Evolutionary conservation across 2,797 vertebrate species (phyloP).

Genomic region (Lepus townsendii): DNA sequence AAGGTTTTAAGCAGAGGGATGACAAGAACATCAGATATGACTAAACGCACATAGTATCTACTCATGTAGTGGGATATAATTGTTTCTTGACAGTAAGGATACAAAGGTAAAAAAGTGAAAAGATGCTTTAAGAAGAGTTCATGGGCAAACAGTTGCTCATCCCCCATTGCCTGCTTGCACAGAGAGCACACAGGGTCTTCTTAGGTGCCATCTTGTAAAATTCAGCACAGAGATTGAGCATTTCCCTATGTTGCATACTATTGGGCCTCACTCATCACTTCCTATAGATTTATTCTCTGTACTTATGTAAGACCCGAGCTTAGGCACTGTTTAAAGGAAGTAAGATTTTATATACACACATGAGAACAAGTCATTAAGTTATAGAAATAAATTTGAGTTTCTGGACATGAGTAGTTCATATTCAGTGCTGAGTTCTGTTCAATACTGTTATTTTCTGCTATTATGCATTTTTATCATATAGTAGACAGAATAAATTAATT

Average conservation of each 20-base stretch:
- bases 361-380: background rate
- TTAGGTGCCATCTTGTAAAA: background rate
- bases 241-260: background rate
- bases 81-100: constrained; percentile 48
- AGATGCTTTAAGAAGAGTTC: background rate
- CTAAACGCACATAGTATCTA: background rate
- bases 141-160: background rate
- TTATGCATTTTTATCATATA: background rate
- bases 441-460: background rate
- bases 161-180: background rate
- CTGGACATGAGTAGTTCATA: background rate
- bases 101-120: background rate
- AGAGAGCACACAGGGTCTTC: background rate
- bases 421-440: background rate
- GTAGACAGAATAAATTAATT: background rate
- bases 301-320: background rate
- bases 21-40: constrained; percentile 13
- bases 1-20: constrained; percentile 30
- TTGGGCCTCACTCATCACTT: background rate
- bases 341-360: background rate
- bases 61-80: background rate
- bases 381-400: constrained; percentile 11
- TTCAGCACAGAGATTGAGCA: background rate
- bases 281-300: background rate
- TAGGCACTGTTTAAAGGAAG: background rate